Evolutionary conservation across 2,113 vertebrate species (phyloP).

Genomic region (Corythornis vintsioides): DNA sequence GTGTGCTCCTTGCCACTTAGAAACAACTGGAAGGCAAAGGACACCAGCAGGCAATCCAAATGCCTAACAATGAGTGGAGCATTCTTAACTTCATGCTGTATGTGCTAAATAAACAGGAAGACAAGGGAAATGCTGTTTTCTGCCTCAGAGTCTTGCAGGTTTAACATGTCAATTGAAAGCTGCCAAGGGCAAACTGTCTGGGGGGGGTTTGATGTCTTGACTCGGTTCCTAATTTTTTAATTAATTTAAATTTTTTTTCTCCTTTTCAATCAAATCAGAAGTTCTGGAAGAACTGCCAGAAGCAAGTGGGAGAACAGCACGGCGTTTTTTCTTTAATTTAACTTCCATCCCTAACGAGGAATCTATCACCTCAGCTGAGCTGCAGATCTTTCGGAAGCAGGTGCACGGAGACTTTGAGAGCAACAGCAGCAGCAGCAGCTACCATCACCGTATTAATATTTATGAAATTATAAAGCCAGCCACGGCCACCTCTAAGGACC

Average conservation of each 20-base stretch:
- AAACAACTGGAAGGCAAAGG: slow-evolving; percentile 53
- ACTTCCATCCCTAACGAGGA: slow-evolving; percentile 91
- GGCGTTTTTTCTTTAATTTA: slow-evolving; percentile 97
- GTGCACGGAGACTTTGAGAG: slow-evolving; percentile 79
- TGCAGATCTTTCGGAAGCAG: slow-evolving; percentile 93
- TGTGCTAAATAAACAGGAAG: neutral
- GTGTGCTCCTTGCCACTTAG: slow-evolving; percentile 29
- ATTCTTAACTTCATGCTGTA: neutral
- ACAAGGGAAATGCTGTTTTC: neutral
- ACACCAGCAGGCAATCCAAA: slow-evolving; percentile 10
- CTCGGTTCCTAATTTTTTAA: slow-evolving; percentile 2
- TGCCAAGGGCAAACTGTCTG: neutral
- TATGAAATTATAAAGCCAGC: slow-evolving; percentile 93
- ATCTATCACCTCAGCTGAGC: slow-evolving; percentile 93
- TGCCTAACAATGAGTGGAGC: neutral
- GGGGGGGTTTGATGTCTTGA: neutral
- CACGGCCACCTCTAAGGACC: slow-evolving; percentile 76
- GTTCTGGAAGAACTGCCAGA: slow-evolving; percentile 91
- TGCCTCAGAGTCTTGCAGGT: neutral
- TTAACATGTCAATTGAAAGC: neutral
- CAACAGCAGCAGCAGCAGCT: slow-evolving; percentile 72
- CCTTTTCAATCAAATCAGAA: slow-evolving; percentile 78
- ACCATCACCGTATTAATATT: slow-evolving; percentile 96
- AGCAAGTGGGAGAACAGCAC: slow-evolving; percentile 86
- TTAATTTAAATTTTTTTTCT: neutral